Evolutionary conservation across 1,140 invertebrate species (phyloP), one percentile per base, ranked within the genome.

Genomic region (Drosophila yakuba): DNA sequence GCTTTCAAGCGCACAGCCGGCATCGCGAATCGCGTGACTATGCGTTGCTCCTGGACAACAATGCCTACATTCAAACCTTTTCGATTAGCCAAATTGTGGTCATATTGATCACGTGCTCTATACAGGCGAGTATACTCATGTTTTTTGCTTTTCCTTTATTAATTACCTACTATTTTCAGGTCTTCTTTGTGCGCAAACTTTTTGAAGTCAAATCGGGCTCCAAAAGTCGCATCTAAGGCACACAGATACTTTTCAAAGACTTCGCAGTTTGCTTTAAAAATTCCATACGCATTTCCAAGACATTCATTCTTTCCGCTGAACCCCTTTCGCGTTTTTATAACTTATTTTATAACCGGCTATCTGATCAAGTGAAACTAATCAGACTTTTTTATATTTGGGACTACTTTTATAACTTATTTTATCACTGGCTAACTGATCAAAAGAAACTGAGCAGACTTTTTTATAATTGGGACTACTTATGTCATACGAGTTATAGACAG

Each of bases 101-200:
- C 3, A 96, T 98, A 73, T 92, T 96, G 25, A 93, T 94, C 1
- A 96, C 97, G 0, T 96, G 96, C 23, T 93, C 95, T 6, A 80
- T 92, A 48, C 92, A 92, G 77, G 92, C 91, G 39, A 43, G 74
- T 12, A 12, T 8, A 7, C 2, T 17, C 5, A 3, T 36, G 3
- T 47, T 15, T 32, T 58, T 25, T 39, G 32, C 0, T 23, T 8
- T 48, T 5, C 8, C 17, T 7, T 4, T n/a, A 32, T 10, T 8
- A 32, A 32, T 32, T 8, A 32, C 7, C 8, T 32, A 32, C 7
- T 32, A 32, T 12, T 80, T 96, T 36, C 96, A 98, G 94, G 97
- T 98, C 0, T 97, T 96, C 91, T 98, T 98, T 93, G 95, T 98
- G 10, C 94, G 96, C 73, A 97, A 97, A 93, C 93, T 98, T 3